Percentiles rank a stretch among this genome's conserved stretches.
These are phyloP conservation scores for Neostethus bicornis DNA, from an alignment of 2,797 vertebrate species.

Conservation along the genomic window DNA sequence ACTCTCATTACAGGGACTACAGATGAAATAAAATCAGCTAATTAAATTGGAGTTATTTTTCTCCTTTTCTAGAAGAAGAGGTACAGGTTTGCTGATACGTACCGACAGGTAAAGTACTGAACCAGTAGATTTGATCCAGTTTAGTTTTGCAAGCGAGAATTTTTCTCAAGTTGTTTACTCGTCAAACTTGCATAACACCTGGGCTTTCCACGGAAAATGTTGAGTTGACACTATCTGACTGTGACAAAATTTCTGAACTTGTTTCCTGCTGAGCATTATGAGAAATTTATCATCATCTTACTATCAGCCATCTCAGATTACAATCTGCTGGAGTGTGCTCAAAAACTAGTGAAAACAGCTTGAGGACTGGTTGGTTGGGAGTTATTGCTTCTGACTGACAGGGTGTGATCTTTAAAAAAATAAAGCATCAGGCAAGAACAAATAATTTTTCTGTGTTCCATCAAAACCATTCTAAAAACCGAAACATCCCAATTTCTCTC, in stretches of 20 bases:
- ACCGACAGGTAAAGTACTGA: background rate
- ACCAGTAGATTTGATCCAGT: background rate
- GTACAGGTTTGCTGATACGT: background rate
- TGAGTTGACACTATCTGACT: constrained; percentile 56
- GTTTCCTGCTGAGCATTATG: constrained; percentile 70
- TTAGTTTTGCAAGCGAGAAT: constrained; percentile 19
- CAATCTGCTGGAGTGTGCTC: constrained; percentile 38
- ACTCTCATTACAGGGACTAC: background rate
- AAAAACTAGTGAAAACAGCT: constrained; percentile 22
- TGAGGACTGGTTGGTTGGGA: constrained; percentile 24
- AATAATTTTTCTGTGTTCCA: constrained; percentile 53
- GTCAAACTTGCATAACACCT: constrained; percentile 5
- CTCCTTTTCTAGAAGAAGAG: constrained; percentile 3
- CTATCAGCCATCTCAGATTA: constrained; percentile 45
- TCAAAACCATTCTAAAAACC: constrained; percentile 43
- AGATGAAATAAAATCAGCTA: background rate
- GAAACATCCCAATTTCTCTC: constrained; percentile 50
- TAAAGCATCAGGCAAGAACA: constrained; percentile 27
- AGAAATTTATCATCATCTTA: constrained; percentile 48
- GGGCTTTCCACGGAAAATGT: constrained; percentile 47
- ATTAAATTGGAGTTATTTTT: background rate
- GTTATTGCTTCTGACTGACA: constrained; percentile 53
- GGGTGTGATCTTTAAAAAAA: constrained; percentile 32
- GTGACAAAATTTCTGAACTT: constrained; percentile 33
- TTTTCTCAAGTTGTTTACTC: constrained; percentile 12